Evolutionary conservation across 2,113 vertebrate species (phyloP).

Genomic region (Sialia sialis): DNA sequence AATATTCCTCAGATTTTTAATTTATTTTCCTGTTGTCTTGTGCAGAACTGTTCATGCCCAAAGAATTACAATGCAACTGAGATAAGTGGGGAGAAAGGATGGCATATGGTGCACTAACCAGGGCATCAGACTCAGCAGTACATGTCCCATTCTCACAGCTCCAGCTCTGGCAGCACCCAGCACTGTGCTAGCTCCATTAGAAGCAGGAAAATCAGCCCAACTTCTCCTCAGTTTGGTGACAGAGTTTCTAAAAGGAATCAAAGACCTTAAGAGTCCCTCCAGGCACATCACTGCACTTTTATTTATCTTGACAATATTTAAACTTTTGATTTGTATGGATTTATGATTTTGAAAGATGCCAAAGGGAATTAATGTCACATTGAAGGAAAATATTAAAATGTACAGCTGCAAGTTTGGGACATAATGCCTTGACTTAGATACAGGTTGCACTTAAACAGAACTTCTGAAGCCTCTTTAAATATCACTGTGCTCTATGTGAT

Average conservation of each 20-base stretch:
- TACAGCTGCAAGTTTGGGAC: background rate
- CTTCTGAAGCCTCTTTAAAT: conserved; percentile 52
- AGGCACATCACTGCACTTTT: background rate
- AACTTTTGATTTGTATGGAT: conserved; percentile 48
- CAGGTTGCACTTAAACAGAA: conserved; percentile 47
- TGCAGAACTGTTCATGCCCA: background rate
- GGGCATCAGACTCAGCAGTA: background rate
- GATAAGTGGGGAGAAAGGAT: background rate
- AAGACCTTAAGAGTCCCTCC: background rate
- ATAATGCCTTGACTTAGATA: conserved; percentile 5
- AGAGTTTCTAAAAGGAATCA: background rate
- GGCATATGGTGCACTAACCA: background rate
- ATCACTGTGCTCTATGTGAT: conserved; percentile 16
- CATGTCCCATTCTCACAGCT: background rate
- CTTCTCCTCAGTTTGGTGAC: background rate
- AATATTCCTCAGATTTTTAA: background rate
- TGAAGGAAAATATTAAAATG: background rate
- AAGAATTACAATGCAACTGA: background rate
- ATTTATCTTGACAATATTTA: conserved; percentile 49
- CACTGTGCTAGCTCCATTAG: background rate
- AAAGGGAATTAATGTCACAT: conserved; percentile 37
- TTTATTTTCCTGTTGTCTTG: background rate
- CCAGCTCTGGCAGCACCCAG: background rate
- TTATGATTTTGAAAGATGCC: conserved; percentile 48
- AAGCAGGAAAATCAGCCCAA: background rate